Base-by-base conservation (phyloP, 2,113 vertebrate genomes). In the Hydropotes inermis region DNA sequence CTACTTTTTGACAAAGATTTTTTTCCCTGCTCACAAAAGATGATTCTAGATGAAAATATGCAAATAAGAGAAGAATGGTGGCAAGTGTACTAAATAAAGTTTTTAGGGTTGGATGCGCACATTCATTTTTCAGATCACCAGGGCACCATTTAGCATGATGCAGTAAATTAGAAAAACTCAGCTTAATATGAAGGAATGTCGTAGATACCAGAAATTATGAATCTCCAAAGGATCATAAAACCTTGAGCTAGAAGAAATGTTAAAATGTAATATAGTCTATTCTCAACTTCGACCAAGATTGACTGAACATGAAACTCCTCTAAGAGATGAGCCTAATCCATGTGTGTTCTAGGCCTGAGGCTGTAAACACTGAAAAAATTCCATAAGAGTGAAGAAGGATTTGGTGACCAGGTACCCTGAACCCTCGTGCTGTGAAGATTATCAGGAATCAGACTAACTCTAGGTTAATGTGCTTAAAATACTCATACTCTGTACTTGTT, bases 141-240 rank as follows among this genome's bases (percentile, higher is more conserved):
- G 93, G 93, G 94, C 23, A 96, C 82, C 86, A 84, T 98, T 95
- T 36, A 87, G 55, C 57, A 16, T 64, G 61, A 27, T 45, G 52
- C 19, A 93, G 55, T 96, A 97, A 97, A 98, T 98, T 95, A 97
- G 91, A 97, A 98, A 97, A 94, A 89, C 45, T 13, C 78, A 97
- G 76, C 50, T 94, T 96, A 96, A 96, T 97, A 91, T 52, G 45
- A 91, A 52, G 30, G 33, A 95, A 89, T 94, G 96, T 95, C 88
- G 55, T 87, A 84, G 94, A 86, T 43, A 54, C 55, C 74, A 30
- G 54, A 91, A 97, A 93, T 97, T 97, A 98, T 98, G 94, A 88
- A 93, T 97, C 97, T 97, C 96, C 12, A 91, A 93, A 94, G 97
- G 30, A 93, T 95, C 94, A 30, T 97, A 97, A 98, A 97, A 87